A percentile compares a stretch with the other conserved stretches of the same genome.
phyloP scores from a whole-genome alignment of 2,797 vertebrate genomes.

The Enteromius afrohamiltoni region DNA sequence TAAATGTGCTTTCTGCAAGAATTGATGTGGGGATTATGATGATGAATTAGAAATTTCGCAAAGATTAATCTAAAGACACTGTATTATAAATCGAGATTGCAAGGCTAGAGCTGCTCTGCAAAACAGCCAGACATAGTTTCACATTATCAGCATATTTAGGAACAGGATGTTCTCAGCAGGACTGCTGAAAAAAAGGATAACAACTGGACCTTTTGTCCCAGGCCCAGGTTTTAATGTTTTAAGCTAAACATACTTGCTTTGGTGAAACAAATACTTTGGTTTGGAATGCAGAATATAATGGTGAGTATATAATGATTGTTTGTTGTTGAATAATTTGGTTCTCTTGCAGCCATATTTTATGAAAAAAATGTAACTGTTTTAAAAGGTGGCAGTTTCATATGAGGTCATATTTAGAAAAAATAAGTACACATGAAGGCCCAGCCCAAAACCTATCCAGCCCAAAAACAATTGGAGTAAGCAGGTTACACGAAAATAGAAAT shows the following conservation, averaged over 20 bases:
- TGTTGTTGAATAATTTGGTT: neutral
- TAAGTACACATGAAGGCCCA: neutral
- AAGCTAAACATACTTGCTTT: neutral
- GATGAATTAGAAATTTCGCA: slow-evolving; percentile 1
- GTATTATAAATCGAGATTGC: neutral
- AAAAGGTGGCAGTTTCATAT: neutral
- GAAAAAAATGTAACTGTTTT: neutral
- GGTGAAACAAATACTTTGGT: neutral
- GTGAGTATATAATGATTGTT: neutral
- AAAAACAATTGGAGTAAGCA: too few species aligned
- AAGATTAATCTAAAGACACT: neutral
- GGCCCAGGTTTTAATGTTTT: neutral
- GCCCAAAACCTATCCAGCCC: too few species aligned
- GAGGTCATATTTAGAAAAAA: neutral
- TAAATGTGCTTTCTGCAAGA: neutral
- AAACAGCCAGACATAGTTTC: neutral
- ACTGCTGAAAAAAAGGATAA: neutral
- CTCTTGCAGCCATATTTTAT: neutral
- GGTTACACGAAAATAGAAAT: neutral
- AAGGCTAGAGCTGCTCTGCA: neutral
- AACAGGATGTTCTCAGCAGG: neutral
- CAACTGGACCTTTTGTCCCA: neutral
- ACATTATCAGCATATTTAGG: slow-evolving; percentile 3
- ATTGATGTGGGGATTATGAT: neutral
- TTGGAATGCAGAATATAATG: neutral